A percentile compares a stretch with the other conserved stretches of the same genome.
Evolutionary conservation across 2,888 invertebrate species (phyloP).

Genomic region (Orchesellides sinensis): DNA sequence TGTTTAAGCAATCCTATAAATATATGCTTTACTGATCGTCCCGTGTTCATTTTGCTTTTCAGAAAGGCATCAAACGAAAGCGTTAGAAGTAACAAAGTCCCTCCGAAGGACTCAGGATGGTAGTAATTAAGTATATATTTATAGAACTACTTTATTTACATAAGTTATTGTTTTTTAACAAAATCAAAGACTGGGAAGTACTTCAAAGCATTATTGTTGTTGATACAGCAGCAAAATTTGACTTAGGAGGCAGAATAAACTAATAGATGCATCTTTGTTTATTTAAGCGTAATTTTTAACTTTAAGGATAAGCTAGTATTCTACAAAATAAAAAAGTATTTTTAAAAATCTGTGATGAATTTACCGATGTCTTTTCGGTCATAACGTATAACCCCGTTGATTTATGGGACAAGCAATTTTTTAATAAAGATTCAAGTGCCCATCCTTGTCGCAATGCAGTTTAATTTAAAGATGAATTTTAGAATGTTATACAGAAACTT

Average conservation of each 20-base stretch:
- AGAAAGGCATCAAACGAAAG: slow-evolving; percentile 69
- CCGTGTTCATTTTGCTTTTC: background rate
- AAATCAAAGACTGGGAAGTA: slow-evolving; percentile 61
- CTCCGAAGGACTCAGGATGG: slow-evolving; percentile 58
- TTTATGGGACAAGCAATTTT: background rate
- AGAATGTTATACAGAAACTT: background rate
- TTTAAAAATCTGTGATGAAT: slow-evolving; percentile 63
- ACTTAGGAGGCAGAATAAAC: slow-evolving; percentile 35
- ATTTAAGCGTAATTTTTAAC: slow-evolving; percentile 19
- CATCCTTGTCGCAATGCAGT: slow-evolving; percentile 61
- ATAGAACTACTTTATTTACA: slow-evolving; percentile 23
- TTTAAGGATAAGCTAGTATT: slow-evolving; percentile 3
- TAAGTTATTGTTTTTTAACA: slow-evolving; percentile 58
- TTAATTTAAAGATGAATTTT: background rate
- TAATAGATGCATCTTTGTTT: slow-evolving; percentile 59
- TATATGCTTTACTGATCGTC: background rate
- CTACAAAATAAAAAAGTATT: slow-evolving; percentile 54
- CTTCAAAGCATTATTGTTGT: slow-evolving; percentile 43
- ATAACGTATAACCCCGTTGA: background rate
- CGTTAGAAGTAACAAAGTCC: slow-evolving; percentile 45
- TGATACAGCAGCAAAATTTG: slow-evolving; percentile 25
- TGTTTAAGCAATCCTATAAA: background rate
- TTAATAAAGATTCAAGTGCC: slow-evolving; percentile 38
- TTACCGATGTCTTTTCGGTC: slow-evolving; percentile 50
- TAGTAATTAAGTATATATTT: slow-evolving; percentile 27